Evolutionary conservation across 2,888 invertebrate genomes (phyloP).

Genomic region (Dasysyrphus tricinctus): DNA sequence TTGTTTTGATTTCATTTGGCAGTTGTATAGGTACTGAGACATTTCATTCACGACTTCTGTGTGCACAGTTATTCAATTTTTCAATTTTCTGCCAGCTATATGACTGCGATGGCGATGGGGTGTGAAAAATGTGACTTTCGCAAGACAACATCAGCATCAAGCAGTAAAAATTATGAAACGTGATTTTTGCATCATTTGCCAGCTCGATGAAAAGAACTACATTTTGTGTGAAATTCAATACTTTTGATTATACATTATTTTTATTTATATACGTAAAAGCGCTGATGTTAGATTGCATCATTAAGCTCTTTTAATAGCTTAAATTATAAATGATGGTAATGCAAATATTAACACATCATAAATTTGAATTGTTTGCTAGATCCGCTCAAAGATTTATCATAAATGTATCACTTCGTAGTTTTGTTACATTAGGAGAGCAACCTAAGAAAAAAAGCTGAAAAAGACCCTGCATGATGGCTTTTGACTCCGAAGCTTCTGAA

Average conservation of each 20-base stretch:
- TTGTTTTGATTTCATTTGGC: constrained; percentile 74
- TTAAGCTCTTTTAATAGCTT: constrained; percentile 3
- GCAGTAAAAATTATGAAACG: constrained; percentile 55
- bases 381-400: not conserved
- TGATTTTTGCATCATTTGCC: constrained; percentile 54
- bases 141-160: constrained; percentile 31
- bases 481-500: too few species aligned
- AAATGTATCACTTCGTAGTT: too few species aligned
- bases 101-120: constrained; percentile 19
- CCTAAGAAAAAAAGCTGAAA: too few species aligned
- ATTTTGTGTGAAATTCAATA: constrained; percentile 60
- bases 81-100: constrained; percentile 57
- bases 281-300: constrained; percentile 29
- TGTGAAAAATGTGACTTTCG: constrained; percentile 71
- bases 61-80: constrained; percentile 61
- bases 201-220: constrained; percentile 35
- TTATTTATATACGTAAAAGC: not conserved
- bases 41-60: constrained; percentile 71
- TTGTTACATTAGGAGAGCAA: too few species aligned
- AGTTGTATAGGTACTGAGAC: constrained; percentile 55
- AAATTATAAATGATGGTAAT: not conserved
- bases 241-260: constrained; percentile 17
- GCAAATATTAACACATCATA: not conserved
- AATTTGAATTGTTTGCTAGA: not conserved
- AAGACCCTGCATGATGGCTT: too few species aligned